Percentiles rank a stretch among this genome's conserved stretches.
phyloP scores from a whole-genome alignment of 2,113 vertebrate species.

The Illadopsis cleaveri region DNA sequence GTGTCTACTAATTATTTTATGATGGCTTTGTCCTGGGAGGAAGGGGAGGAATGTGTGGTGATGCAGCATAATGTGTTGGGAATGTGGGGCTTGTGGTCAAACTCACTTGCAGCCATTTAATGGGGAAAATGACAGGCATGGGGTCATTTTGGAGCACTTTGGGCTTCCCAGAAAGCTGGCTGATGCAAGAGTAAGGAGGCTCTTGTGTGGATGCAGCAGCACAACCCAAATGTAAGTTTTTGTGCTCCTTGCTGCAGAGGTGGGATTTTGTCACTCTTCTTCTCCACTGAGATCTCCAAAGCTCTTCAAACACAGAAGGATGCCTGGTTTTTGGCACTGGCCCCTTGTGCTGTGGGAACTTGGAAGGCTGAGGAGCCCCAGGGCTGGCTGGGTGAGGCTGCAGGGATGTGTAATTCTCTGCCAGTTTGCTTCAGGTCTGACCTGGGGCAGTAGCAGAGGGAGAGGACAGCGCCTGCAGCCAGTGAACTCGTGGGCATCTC shows the following conservation, averaged over 20 bases:
- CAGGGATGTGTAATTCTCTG: accelerated
- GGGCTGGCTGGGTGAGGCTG: neutral
- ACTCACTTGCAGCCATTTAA: neutral
- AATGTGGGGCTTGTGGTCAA: neutral
- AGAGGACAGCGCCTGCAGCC: neutral
- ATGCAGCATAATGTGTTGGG: neutral
- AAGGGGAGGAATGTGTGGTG: neutral
- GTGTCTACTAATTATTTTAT: neutral
- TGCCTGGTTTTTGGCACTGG: accelerated
- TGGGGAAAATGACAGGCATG: neutral
- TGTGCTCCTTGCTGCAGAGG: neutral
- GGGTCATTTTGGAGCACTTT: neutral
- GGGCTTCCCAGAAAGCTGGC: neutral
- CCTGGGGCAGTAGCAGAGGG: neutral
- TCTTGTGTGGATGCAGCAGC: neutral
- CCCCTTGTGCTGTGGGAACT: neutral
- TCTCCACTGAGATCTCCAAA: neutral
- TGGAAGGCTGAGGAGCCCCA: neutral
- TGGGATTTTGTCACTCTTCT: neutral
- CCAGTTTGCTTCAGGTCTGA: neutral
- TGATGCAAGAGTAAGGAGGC: neutral
- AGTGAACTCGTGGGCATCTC: neutral
- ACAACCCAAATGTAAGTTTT: neutral
- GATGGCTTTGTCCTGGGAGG: neutral
- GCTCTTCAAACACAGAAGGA: neutral